These are phyloP conservation scores for Gambusia holbrooki DNA, from an alignment of 2,113 vertebrate genomes.

Conservation along the genomic window DNA sequence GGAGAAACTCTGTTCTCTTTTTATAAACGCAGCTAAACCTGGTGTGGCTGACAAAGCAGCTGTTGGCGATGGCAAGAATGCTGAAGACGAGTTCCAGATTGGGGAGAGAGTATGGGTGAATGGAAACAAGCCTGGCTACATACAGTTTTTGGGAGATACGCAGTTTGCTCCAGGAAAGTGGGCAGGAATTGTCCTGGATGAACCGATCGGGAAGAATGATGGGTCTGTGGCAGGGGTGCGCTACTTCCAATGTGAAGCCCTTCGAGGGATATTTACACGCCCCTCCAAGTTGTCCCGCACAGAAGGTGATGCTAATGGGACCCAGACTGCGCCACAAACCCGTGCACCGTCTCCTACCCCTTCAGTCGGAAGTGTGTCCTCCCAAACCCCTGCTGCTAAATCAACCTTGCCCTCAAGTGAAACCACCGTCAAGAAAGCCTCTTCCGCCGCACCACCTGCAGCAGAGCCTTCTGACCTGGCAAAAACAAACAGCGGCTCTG, in stretches of 20 bases:
- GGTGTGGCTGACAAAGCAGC: slow-evolving; percentile 76
- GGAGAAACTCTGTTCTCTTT: background rate
- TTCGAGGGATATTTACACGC: slow-evolving; percentile 94
- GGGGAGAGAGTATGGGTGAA: slow-evolving; percentile 99
- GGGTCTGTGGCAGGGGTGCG: slow-evolving; percentile 95
- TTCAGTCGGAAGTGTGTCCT: slow-evolving; percentile 67
- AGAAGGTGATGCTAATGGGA: slow-evolving; percentile 90
- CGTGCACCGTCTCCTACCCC: slow-evolving; percentile 88
- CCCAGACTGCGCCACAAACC: slow-evolving; percentile 79
- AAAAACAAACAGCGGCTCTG: slow-evolving; percentile 89
- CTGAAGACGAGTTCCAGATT: slow-evolving; percentile 88
- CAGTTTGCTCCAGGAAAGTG: slow-evolving; percentile 98
- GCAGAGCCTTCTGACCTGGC: slow-evolving; percentile 87
- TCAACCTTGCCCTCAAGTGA: slow-evolving; percentile 50
- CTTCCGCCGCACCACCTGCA: slow-evolving; percentile 70
- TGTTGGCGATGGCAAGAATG: slow-evolving; percentile 78
- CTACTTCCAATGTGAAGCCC: slow-evolving; percentile 94
- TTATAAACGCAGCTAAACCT: slow-evolving; percentile 70
- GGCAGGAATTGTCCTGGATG: slow-evolving; percentile 96
- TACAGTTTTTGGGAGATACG: slow-evolving; percentile 95
- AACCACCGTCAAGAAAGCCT: slow-evolving; percentile 64
- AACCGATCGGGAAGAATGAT: slow-evolving; percentile 97
- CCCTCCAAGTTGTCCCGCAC: slow-evolving; percentile 91
- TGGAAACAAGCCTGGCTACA: slow-evolving; percentile 92
- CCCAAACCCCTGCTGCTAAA: slow-evolving; percentile 62